Evolutionary conservation across 2,888 invertebrate species (phyloP), one percentile per base, ranked within the genome.

Genomic region (Gisinianus flammeolus): DNA sequence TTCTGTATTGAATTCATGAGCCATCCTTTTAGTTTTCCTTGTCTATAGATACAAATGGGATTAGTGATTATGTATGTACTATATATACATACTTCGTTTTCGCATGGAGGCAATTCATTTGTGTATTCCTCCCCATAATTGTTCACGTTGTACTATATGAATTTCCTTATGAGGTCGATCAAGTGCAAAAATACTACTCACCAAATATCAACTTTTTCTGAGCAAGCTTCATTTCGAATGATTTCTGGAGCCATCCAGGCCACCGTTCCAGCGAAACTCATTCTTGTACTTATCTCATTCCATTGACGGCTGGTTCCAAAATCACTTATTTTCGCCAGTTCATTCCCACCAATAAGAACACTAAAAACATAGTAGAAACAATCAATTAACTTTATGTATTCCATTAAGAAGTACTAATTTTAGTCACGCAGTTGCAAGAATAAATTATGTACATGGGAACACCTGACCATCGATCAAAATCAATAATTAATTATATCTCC

Each of bases 231-330:
- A 86, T 97, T 96, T 79, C 97, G 91, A 83, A 99, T 98, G 58
- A 98, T 94, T 89, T 99, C 99, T 0, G 99, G 99, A 0, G 98
- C 97, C 98, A 99, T 99, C 98, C 98, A 99, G 0, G 97, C 96
- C 0, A 98, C 96, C 0, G 98, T 99, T 58, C 98, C 98, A 1
- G 96, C 97, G 88, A 99, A 98, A 81, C 96, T 94, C 98, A 99
- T 99, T 86, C 95, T 93, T 64, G 95, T 94, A 87, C 96, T 96
- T 58, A 94, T 94, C 86, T 97, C 94, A 87, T 96, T 95, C 94
- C 95, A 96, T 85, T 96, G 95, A 78, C 96, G 91, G 85, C 95
- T 94, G 0, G 97, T 98, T 26, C 98, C 99, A 87, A 99, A 99
- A 88, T 99, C 99, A 85, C 96, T 97, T 79, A 99, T 98, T 88